Evolutionary conservation across 2,797 vertebrate species (phyloP).

Genomic region (Poecilia gillii): DNA sequence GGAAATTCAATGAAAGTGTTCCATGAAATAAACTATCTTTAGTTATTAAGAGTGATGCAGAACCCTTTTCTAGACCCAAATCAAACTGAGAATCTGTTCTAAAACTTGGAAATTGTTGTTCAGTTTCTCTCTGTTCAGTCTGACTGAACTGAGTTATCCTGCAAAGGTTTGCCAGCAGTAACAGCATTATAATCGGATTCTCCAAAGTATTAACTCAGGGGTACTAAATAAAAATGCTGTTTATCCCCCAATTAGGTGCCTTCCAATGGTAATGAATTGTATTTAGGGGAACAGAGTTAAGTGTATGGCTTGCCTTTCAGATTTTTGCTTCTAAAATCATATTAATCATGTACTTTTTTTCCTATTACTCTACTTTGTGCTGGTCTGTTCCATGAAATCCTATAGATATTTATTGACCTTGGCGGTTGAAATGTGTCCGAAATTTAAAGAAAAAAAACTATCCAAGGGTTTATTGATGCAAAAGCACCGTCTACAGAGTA

Average conservation of each 20-base stretch:
- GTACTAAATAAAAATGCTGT: not conserved
- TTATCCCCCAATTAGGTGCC: not conserved
- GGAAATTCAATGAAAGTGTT: no score
- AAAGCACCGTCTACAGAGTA: constrained; percentile 34
- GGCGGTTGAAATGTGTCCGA: not conserved
- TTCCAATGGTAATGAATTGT: not conserved
- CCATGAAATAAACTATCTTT: no score
- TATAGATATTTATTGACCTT: not conserved
- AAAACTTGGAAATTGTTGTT: not conserved
- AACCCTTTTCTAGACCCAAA: not conserved
- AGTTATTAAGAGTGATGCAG: no score
- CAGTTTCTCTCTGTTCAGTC: not conserved
- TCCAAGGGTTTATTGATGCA: not conserved
- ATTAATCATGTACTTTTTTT: not conserved
- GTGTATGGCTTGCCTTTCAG: not conserved
- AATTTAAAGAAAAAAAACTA: not conserved
- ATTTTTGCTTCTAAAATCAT: not conserved
- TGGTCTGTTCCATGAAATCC: not conserved
- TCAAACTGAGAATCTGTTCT: not conserved
- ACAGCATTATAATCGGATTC: not conserved
- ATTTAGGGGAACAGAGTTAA: no score
- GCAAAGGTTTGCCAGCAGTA: not conserved
- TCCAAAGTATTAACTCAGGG: not conserved
- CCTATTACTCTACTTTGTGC: not conserved
- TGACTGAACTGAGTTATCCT: not conserved